Percentiles rank a stretch among this genome's conserved stretches.
phyloP scores from a whole-genome alignment of 2,888 invertebrate species.

The Coelopa pilipes region DNA sequence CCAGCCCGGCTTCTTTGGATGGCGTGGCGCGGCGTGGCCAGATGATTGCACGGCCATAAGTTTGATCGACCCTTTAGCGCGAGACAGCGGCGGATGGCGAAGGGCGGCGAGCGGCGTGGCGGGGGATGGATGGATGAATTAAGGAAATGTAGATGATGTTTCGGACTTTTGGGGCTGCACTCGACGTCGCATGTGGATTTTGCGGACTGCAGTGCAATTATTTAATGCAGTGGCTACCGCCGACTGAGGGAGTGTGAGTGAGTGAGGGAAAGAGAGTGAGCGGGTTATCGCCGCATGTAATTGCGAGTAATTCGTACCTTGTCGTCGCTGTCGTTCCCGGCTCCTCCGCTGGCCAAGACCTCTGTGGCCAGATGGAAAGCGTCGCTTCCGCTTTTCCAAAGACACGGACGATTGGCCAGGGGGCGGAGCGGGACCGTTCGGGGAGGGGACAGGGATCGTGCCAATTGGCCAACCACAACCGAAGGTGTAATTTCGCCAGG shows the following conservation, averaged over 20 bases:
- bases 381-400: constrained; percentile 28
- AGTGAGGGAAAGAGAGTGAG: constrained; percentile 8
- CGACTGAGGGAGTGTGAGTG: constrained; percentile 8
- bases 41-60: constrained; percentile 36
- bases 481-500: constrained; percentile 35
- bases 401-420: neutral
- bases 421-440: too few relatives aligned
- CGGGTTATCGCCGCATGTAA: constrained; percentile 13
- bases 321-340: neutral
- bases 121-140: constrained; percentile 37
- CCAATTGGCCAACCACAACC: constrained; percentile 39
- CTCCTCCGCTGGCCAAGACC: neutral
- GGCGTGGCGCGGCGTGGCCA: constrained; percentile 37
- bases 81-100: constrained; percentile 25
- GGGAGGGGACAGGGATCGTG: constrained; percentile 4
- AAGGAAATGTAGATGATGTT: constrained; percentile 42
- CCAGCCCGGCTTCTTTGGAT: constrained; percentile 36
- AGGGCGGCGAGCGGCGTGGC: constrained; percentile 35
- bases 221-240: constrained; percentile 23
- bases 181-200: constrained; percentile 36
- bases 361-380: constrained; percentile 24
- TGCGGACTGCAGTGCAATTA: constrained; percentile 38
- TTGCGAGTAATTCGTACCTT: constrained; percentile 27
- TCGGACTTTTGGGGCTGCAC: constrained; percentile 34
- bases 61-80: constrained; percentile 39